Percentiles rank a stretch among this genome's conserved stretches.
phyloP scores from a whole-genome alignment of 2,113 vertebrate genomes.

The Petrocephalus microphthalmus region DNA sequence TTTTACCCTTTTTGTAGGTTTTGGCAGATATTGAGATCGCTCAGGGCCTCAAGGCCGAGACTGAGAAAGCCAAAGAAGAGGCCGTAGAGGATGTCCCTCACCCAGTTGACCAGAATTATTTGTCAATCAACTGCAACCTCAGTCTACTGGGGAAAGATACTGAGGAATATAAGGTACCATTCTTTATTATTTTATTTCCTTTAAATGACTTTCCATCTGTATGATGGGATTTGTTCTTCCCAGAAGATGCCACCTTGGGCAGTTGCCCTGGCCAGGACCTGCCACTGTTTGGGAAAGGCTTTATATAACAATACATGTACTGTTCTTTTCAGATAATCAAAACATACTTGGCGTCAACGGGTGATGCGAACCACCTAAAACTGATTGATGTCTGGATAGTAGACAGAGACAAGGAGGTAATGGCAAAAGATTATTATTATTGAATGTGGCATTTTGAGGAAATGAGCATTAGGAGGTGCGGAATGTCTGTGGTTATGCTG shows the following conservation, averaged over 20 bases:
- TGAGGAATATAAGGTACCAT: conserved; percentile 51
- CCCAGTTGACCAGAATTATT: conserved; percentile 71
- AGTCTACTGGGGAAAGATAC: conserved; percentile 49
- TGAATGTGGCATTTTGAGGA: neutral
- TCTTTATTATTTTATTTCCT: neutral
- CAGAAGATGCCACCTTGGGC: neutral
- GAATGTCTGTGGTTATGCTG: neutral
- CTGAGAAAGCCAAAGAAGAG: conserved; percentile 57
- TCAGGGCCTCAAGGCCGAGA: conserved; percentile 75
- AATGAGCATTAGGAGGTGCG: neutral
- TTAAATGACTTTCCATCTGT: neutral
- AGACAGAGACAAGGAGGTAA: conserved; percentile 72
- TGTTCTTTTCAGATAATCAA: conserved; percentile 65
- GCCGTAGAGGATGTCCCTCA: conserved; percentile 64
- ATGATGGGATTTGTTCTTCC: neutral
- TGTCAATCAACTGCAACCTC: conserved; percentile 75
- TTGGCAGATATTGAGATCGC: conserved; percentile 84
- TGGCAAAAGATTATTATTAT: neutral
- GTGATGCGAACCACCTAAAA: neutral
- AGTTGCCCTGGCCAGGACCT: neutral
- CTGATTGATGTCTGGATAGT: conserved; percentile 78
- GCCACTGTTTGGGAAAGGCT: neutral
- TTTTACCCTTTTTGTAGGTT: conserved; percentile 55
- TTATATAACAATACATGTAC: neutral
- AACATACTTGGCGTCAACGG: conserved; percentile 65